Conservation (phyloP, 2,113 vertebrate genomes). For the Bubo blakistoni region DNA sequence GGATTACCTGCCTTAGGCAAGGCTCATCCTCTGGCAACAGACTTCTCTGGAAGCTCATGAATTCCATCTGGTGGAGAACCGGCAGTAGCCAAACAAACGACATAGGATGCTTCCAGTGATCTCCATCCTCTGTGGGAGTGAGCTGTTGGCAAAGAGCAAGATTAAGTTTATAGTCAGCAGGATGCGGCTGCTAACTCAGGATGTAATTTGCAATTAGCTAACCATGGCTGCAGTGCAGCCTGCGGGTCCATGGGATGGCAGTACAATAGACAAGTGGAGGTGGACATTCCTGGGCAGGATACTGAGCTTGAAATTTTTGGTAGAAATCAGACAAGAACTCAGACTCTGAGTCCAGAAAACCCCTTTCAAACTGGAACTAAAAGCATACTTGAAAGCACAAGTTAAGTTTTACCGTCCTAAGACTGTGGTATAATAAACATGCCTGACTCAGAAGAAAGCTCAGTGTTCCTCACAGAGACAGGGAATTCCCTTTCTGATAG, state of each 20-base stretch:
- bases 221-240: neutral
- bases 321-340: neutral
- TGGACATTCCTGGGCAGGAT: neutral
- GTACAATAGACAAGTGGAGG: accelerated
- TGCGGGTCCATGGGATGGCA: neutral
- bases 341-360: neutral
- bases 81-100: accelerated
- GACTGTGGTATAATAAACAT: neutral
- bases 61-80: neutral
- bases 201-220: neutral
- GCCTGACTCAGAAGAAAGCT: neutral
- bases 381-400: neutral
- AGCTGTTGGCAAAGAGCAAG: neutral
- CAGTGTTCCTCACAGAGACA: neutral
- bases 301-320: neutral
- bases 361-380: neutral
- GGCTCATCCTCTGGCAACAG: neutral
- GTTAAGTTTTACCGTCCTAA: neutral
- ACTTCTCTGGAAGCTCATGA: neutral
- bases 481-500: neutral
- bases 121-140: neutral
- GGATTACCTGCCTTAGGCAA: neutral
- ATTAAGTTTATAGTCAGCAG: neutral
- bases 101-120: neutral
- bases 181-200: neutral